Evolutionary conservation across 35 echinoderm and acorn worm species (phyloP), one percentile per base, ranked within the genome.

Genomic region (Nesometra sesokonis): DNA sequence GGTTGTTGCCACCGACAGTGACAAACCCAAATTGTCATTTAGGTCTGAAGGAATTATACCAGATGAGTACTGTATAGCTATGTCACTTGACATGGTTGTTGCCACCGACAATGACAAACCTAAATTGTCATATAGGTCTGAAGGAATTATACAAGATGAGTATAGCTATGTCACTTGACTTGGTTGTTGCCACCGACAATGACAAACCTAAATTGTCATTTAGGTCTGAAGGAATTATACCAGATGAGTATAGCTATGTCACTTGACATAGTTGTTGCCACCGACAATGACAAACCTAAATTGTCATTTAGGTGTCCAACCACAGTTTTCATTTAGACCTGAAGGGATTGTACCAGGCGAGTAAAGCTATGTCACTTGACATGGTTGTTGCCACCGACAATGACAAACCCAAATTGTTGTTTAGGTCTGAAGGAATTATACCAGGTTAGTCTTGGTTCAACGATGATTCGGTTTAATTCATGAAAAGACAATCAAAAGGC

Each of bases 221-320:
- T n/a, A n/a, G n/a, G n/a, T n/a, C n/a, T n/a, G n/a, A n/a, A n/a
- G n/a, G n/a, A n/a, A n/a, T n/a, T n/a, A n/a, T n/a, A n/a, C n/a
- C n/a, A n/a, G n/a, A n/a, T n/a, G n/a, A n/a, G n/a, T n/a, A n/a
- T 67, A 93, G 91, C 89, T 91, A 91, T 11, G 93, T 97, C 95
- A 0, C 86, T 97, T 19, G 93, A 97, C 78, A 91, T 97, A 43
- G 89, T 97, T 80, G 95, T 93, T 85, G 57, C 76, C 32, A 97
- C 91, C 31, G 91, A 89, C 40, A 93, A 91, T 17, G 81, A 90
- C 0, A 81, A 77, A 30, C 94, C 91, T 0, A 78, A 88, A 0
- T 80, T 97, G 15, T 91, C 94, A 0, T 93, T 93, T 77, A 80
- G 91, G 91, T 17, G 79, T 93, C 0, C 77, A 80, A 30, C 95